A percentile compares a stretch with the other conserved stretches of the same genome.
Conservation (phyloP, 2,113 vertebrate genomes). For the Trochalopteron elliotii region DNA sequence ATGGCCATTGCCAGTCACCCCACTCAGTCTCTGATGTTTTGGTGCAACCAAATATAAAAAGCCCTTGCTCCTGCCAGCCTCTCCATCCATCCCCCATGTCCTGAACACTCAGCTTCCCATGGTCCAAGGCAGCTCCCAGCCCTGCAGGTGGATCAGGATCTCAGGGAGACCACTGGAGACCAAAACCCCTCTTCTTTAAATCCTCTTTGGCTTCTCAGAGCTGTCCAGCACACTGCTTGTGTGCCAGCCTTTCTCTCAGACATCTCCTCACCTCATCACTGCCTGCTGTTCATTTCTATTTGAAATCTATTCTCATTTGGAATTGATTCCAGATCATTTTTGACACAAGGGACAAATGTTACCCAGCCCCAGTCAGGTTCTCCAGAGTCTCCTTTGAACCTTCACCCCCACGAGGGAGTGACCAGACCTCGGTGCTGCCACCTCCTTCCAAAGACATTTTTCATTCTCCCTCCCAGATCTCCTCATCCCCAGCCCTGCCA, state of each 20-base stretch:
- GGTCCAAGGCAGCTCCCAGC: not conserved
- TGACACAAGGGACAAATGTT: not conserved
- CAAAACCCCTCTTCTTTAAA: not conserved
- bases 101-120: not conserved
- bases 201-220: not conserved
- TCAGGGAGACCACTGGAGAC: not conserved
- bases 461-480: not conserved
- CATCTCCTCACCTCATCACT: not conserved
- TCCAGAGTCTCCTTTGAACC: not conserved
- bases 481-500: not conserved
- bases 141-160: not conserved
- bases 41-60: not conserved
- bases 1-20: not conserved
- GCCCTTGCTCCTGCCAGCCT: not conserved
- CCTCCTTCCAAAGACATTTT: not conserved
- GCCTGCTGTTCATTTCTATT: not conserved
- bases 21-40: not conserved
- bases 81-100: not conserved
- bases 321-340: not conserved
- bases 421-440: not conserved
- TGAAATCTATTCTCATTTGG: not conserved
- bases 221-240: not conserved
- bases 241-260: not conserved
- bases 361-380: not conserved
- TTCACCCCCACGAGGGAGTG: fast-evolving